Evolutionary conservation across 2,113 vertebrate genomes (phyloP).

Genomic region (Mellivora capensis): DNA sequence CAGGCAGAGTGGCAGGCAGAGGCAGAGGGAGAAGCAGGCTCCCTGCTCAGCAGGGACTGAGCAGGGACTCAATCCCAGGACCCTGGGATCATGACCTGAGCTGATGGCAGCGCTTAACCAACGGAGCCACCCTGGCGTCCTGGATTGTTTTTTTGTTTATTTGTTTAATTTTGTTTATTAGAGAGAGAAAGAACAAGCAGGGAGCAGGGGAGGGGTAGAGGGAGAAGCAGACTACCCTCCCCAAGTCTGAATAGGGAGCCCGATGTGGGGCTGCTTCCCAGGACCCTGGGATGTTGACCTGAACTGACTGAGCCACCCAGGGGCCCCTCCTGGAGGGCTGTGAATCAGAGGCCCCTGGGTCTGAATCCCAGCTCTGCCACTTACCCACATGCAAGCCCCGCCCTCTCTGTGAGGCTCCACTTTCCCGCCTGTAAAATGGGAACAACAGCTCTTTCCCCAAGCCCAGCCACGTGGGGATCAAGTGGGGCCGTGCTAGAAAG

Average conservation of each 20-base stretch:
- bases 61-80: too few relatives aligned
- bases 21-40: too few relatives aligned
- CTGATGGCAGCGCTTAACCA: too few relatives aligned
- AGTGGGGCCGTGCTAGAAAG: neutral
- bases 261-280: neutral
- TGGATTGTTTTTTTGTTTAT: neutral
- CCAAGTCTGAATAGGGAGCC: neutral
- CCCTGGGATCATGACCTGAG: too few relatives aligned
- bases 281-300: neutral
- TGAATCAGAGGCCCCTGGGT: neutral
- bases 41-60: too few relatives aligned
- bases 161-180: too few relatives aligned
- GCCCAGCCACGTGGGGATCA: neutral
- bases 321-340: neutral
- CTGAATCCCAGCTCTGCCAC: neutral
- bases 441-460: neutral
- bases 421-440: neutral
- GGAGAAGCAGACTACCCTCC: neutral
- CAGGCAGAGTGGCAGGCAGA: too few relatives aligned
- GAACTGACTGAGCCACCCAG: neutral
- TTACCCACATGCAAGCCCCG: neutral
- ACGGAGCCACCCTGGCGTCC: too few relatives aligned
- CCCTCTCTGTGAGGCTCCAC: accelerated
- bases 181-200: too few relatives aligned
- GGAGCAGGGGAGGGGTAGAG: neutral